A percentile compares a stretch with the other conserved stretches of the same genome.
phyloP scores from a whole-genome alignment of 37 sponge, comb jelly and placozoan species.

The Beroe ovata region DNA sequence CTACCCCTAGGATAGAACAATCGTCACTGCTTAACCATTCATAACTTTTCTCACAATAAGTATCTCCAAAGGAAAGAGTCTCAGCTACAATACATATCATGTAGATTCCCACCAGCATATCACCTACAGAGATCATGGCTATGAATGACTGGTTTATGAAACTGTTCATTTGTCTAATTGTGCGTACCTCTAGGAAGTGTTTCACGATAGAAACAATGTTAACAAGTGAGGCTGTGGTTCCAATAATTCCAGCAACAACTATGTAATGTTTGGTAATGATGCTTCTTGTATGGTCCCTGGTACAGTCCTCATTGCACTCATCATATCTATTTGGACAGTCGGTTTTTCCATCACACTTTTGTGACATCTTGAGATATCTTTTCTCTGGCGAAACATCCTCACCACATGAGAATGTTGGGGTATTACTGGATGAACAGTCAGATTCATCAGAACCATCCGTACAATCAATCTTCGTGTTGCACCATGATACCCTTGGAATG shows the following conservation, averaged over 20 bases:
- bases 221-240: neutral
- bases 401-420: neutral
- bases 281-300: neutral
- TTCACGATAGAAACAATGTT: neutral
- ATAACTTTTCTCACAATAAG: neutral
- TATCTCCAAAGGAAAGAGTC: neutral
- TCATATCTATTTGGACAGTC: neutral
- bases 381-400: neutral
- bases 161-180: neutral
- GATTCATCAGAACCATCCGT: neutral
- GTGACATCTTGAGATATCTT: neutral
- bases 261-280: neutral
- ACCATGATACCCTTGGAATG: neutral
- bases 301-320: neutral
- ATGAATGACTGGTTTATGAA: conserved; percentile 33
- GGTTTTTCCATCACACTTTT: neutral
- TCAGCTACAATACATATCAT: conserved; percentile 13
- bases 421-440: neutral
- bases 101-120: conserved; percentile 33
- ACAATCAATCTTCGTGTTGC: neutral
- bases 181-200: neutral
- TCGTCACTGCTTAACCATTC: neutral
- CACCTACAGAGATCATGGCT: conserved; percentile 11
- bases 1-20: neutral
- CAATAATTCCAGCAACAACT: neutral